Percentiles rank a stretch among this genome's conserved stretches.
Evolutionary conservation across 2,888 invertebrate species (phyloP).

Genomic region (Tetragonisca angustula): DNA sequence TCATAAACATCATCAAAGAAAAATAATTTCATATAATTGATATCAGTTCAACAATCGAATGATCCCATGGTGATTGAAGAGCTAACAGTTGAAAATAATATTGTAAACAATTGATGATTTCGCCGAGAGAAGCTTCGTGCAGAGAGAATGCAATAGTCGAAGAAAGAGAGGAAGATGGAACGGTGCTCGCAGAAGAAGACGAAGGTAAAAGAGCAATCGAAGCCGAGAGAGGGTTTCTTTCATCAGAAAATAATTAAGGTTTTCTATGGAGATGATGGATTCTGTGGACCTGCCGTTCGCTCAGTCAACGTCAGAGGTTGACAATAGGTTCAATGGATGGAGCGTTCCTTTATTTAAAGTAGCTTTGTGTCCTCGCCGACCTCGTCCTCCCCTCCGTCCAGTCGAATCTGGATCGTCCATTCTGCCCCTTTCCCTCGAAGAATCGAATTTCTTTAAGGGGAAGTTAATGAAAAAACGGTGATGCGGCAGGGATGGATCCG

Average conservation of each 20-base stretch:
- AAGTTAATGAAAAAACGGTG: slow-evolving; percentile 72
- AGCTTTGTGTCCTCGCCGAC: slow-evolving; percentile 82
- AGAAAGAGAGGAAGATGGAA: background rate
- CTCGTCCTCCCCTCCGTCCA: slow-evolving; percentile 61
- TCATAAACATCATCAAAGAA: too few species aligned
- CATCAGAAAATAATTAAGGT: slow-evolving; percentile 84
- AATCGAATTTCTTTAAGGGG: slow-evolving; percentile 54
- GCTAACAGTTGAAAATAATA: background rate
- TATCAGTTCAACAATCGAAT: too few species aligned
- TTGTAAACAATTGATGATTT: background rate
- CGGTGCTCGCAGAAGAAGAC: background rate
- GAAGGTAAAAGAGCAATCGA: slow-evolving; percentile 20
- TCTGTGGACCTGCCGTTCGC: slow-evolving; percentile 80
- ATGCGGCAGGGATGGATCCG: slow-evolving; percentile 37
- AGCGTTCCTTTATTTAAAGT: slow-evolving; percentile 84
- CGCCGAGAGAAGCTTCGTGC: background rate
- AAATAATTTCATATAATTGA: too few species aligned
- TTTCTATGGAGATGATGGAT: slow-evolving; percentile 84
- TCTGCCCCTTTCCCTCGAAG: slow-evolving; percentile 37
- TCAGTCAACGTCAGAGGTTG: slow-evolving; percentile 84
- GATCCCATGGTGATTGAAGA: too few species aligned
- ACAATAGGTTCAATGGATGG: slow-evolving; percentile 84
- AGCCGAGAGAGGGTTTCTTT: slow-evolving; percentile 76
- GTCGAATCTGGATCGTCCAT: slow-evolving; percentile 67
- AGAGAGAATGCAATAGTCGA: background rate